Percentiles rank a stretch among this genome's conserved stretches.
Evolutionary conservation across 2,888 invertebrate genomes (phyloP).

Genomic region (Amblyjoppa fuscipennis): DNA sequence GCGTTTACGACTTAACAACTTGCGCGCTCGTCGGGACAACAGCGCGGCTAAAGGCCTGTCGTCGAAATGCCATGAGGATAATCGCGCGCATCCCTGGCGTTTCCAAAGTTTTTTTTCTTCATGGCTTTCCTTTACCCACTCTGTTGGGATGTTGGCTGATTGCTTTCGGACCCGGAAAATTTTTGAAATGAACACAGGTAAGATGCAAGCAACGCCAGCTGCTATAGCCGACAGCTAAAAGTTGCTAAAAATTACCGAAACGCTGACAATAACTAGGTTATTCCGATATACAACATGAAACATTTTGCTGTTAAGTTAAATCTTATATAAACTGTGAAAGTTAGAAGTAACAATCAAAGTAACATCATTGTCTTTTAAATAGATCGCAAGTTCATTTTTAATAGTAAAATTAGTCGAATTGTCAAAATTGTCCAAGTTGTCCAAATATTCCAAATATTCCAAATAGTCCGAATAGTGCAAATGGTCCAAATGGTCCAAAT

Average conservation of each 20-base stretch:
- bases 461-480: too few relatives aligned
- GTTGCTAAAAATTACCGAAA: neutral
- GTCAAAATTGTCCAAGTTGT: too few relatives aligned
- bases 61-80: conserved; percentile 59
- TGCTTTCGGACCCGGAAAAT: conserved; percentile 14
- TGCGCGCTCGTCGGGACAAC: conserved; percentile 9
- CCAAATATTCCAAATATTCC: too few relatives aligned
- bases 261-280: neutral
- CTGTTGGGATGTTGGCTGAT: conserved; percentile 7
- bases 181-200: neutral
- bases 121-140: conserved; percentile 19
- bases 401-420: too few relatives aligned
- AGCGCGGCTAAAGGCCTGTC: conserved; percentile 28
- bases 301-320: too few relatives aligned
- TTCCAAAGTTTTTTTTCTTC: conserved; percentile 41
- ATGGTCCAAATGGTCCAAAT: too few relatives aligned
- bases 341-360: too few relatives aligned
- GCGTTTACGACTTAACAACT: conserved; percentile 78
- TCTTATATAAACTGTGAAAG: too few relatives aligned
- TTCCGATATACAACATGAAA: too few relatives aligned
- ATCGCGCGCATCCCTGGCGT: conserved; percentile 45
- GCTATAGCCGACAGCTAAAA: neutral
- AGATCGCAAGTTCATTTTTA: too few relatives aligned
- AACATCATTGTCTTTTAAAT: too few relatives aligned
- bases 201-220: neutral